phyloP scores from a whole-genome alignment of 2,888 invertebrate genomes.

The Dryobota labecula region DNA sequence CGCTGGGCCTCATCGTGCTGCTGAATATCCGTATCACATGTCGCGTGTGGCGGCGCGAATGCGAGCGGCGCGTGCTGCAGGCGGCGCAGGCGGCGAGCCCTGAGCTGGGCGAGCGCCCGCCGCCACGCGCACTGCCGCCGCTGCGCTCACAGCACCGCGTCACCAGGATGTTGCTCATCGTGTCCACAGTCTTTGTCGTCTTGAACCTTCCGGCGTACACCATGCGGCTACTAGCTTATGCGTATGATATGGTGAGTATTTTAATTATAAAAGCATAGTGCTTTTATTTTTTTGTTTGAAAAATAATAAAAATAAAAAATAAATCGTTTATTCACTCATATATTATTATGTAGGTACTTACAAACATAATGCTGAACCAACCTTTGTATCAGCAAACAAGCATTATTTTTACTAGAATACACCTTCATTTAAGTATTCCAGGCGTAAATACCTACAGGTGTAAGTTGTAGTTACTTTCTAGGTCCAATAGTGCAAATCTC shows the following conservation, averaged over 20 bases:
- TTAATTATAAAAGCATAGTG: slow-evolving; percentile 50
- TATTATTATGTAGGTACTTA: not conserved
- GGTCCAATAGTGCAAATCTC: not conserved
- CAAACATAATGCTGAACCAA: not conserved
- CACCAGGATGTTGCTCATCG: slow-evolving; percentile 95
- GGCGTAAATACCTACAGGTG: too few species aligned
- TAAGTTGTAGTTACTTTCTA: not conserved
- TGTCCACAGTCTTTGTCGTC: slow-evolving; percentile 94
- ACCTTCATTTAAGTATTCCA: too few species aligned
- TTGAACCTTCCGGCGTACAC: slow-evolving; percentile 95
- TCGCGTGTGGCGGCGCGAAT: slow-evolving; percentile 92
- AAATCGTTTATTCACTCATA: too few species aligned
- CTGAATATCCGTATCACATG: slow-evolving; percentile 93
- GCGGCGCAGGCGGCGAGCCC: slow-evolving; percentile 51
- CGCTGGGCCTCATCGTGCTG: slow-evolving; percentile 92
- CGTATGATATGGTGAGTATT: slow-evolving; percentile 87
- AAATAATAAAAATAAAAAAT: too few species aligned
- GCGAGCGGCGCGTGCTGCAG: slow-evolving; percentile 80
- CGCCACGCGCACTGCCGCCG: slow-evolving; percentile 64
- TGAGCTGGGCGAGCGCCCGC: not conserved
- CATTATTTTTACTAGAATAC: not conserved
- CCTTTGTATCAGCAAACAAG: not conserved
- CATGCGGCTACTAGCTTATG: slow-evolving; percentile 92
- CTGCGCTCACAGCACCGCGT: slow-evolving; percentile 92
- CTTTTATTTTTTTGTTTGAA: too few species aligned